These are phyloP conservation scores for Hassar affinis DNA, from an alignment of 2,113 vertebrate genomes.

Conservation along the genomic window DNA sequence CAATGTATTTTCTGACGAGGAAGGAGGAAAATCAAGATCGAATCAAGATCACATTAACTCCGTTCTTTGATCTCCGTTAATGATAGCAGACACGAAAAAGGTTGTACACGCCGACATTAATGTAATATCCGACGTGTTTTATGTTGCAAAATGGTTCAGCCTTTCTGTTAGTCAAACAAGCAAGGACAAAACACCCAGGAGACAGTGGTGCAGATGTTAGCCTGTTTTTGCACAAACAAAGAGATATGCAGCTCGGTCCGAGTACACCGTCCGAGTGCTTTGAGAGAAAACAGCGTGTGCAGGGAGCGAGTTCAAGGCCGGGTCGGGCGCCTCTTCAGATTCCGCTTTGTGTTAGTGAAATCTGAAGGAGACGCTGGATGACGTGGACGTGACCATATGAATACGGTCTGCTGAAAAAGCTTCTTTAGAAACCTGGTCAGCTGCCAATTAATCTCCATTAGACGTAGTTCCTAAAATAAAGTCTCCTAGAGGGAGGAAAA, in stretches of 20 bases:
- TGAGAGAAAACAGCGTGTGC: constrained; percentile 24
- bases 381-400: background rate
- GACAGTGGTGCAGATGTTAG: constrained; percentile 11
- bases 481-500: too few relatives aligned
- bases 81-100: background rate
- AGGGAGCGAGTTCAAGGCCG: constrained; percentile 28
- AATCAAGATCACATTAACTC: background rate
- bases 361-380: background rate
- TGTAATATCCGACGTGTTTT: background rate
- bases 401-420: background rate
- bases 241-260: background rate
- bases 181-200: background rate
- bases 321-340: constrained; percentile 13
- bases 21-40: background rate
- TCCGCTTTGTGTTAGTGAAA: background rate
- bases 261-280: background rate
- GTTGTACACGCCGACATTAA: background rate
- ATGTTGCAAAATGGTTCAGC: background rate
- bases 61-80: background rate
- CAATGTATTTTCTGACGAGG: background rate
- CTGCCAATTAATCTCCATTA: constrained; percentile 8
- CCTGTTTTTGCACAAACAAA: constrained; percentile 19
- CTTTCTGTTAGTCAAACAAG: constrained; percentile 5
- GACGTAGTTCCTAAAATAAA: constrained; percentile 6
- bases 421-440: constrained; percentile 20